Conservation (phyloP, 2,888 invertebrate species). For the Synergus umbraculus region DNA sequence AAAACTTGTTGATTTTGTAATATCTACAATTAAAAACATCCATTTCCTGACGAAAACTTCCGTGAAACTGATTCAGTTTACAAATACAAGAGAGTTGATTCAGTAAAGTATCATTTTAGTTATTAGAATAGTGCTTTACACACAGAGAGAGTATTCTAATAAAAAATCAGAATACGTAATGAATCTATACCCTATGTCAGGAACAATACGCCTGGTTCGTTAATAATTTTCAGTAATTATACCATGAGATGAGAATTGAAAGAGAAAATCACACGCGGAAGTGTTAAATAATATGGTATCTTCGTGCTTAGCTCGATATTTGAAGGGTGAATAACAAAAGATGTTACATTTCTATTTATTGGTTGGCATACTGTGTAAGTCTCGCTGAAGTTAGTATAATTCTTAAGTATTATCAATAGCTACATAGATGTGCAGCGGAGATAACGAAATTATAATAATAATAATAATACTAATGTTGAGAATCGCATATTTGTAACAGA, state of each 20-base stretch:
- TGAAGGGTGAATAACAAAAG: not conserved
- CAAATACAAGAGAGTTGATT: too few relatives aligned
- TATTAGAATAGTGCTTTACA: not conserved
- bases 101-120: not conserved
- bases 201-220: not conserved
- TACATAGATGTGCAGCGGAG: too few relatives aligned
- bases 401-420: too few relatives aligned
- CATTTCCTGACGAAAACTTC: not conserved
- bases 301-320: not conserved
- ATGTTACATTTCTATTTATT: not conserved
- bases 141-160: not conserved
- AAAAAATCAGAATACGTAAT: conserved; percentile 1
- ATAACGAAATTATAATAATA: too few relatives aligned
- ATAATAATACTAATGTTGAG: too few relatives aligned
- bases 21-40: not conserved
- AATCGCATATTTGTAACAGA: too few relatives aligned
- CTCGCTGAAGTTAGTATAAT: too few relatives aligned
- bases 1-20: conserved; percentile 22
- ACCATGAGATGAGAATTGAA: not conserved
- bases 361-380: not conserved
- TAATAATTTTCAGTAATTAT: not conserved
- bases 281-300: not conserved
- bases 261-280: not conserved
- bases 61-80: not conserved
- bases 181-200: not conserved